A percentile compares a stretch with the other conserved stretches of the same genome.
Conservation (phyloP, 2,888 invertebrate species). For the Platycnemis pennipes region DNA sequence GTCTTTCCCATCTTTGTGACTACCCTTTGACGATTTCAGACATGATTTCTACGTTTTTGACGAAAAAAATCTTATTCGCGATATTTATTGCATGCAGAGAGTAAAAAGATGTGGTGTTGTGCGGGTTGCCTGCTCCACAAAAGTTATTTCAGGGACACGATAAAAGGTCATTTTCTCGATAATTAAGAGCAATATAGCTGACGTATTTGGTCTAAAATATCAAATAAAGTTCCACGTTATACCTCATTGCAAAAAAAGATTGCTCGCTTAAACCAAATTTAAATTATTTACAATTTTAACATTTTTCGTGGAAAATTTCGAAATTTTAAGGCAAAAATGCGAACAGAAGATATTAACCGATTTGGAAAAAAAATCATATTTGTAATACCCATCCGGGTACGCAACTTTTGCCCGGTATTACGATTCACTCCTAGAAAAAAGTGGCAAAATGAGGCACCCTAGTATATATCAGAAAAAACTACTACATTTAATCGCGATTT, state of each 20-base stretch:
- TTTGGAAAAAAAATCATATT: too few species aligned
- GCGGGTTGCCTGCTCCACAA: neutral
- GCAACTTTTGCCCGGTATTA: too few species aligned
- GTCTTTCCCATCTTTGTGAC: too few species aligned
- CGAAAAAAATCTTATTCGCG: neutral
- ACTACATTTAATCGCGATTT: too few species aligned
- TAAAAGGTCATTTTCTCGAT: neutral
- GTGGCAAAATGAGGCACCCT: too few species aligned
- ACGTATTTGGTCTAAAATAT: neutral
- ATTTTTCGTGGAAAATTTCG: neutral
- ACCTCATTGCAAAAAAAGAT: neutral
- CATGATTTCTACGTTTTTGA: too few species aligned
- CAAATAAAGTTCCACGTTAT: neutral
- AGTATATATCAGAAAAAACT: too few species aligned
- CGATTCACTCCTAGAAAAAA: too few species aligned
- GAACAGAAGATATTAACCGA: too few species aligned
- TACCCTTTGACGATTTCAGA: too few species aligned
- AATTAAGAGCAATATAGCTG: neutral
- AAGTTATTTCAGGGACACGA: neutral
- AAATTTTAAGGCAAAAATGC: neutral
- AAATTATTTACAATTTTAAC: neutral
- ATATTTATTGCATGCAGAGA: neutral
- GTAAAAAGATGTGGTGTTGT: neutral
- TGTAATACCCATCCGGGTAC: too few species aligned
- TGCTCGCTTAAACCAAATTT: neutral